Evolutionary conservation across 2,888 invertebrate genomes (phyloP).

Genomic region (Agrotis ipsilon): DNA sequence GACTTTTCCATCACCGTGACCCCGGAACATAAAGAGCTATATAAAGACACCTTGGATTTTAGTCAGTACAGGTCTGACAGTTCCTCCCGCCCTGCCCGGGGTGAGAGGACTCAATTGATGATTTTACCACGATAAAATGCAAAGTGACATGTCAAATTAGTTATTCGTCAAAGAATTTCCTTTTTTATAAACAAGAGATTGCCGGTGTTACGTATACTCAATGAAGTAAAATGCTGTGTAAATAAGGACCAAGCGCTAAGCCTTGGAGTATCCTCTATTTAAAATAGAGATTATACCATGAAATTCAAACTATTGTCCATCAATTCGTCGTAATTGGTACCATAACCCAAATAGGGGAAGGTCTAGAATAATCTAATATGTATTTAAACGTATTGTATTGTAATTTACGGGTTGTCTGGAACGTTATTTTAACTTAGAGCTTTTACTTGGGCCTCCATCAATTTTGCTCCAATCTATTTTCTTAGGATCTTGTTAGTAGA

Average conservation of each 20-base stretch:
- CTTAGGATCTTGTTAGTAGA: conserved; percentile 58
- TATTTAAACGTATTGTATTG: conserved; percentile 66
- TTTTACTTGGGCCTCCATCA: conserved; percentile 48
- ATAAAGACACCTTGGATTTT: no score
- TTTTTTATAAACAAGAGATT: no score
- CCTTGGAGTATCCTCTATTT: background rate
- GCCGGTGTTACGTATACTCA: no score
- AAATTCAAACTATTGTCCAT: background rate
- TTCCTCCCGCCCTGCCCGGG: no score
- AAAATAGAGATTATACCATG: background rate
- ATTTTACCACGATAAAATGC: no score
- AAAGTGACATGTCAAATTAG: no score
- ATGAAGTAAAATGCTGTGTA: no score
- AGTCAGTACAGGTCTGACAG: no score
- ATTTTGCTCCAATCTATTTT: conserved; percentile 59
- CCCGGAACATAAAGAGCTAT: no score
- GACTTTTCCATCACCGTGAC: no score
- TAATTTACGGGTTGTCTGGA: conserved; percentile 58
- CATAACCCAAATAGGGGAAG: conserved; percentile 34
- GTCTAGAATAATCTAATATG: conserved; percentile 62
- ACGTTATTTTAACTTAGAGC: conserved; percentile 57
- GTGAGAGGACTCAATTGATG: no score
- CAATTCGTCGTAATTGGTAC: conserved; percentile 32
- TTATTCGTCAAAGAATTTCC: no score
- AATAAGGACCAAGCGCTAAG: background rate